Percentiles rank a stretch among this genome's conserved stretches.
These are phyloP conservation scores for Salvelinus namaycush DNA, from an alignment of 2,113 vertebrate species.

Conservation along the genomic window DNA sequence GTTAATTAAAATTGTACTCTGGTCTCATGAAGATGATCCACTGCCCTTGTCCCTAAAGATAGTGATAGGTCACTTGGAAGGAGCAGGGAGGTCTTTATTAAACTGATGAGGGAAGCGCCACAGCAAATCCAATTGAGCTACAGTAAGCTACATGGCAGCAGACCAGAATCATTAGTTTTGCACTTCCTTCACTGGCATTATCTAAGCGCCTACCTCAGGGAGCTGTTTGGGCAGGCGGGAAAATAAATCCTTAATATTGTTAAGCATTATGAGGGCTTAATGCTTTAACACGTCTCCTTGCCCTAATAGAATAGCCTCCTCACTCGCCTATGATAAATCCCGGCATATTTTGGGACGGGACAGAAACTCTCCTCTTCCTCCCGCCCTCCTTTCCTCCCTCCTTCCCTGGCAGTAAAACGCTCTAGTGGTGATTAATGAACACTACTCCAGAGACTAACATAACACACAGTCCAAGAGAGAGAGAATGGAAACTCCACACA, in stretches of 20 bases:
- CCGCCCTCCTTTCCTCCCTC: background rate
- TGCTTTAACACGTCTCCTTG: constrained; percentile 53
- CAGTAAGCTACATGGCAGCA: constrained; percentile 7
- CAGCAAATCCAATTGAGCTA: constrained; percentile 56
- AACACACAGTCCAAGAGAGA: background rate
- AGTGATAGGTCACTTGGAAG: background rate
- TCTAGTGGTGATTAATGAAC: background rate
- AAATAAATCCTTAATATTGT: constrained; percentile 67
- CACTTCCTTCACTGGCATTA: constrained; percentile 54
- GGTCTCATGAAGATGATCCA: background rate
- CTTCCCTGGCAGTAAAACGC: background rate
- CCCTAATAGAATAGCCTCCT: constrained; percentile 66
- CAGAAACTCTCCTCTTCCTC: background rate
- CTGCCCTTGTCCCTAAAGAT: background rate
- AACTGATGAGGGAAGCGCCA: constrained; percentile 62
- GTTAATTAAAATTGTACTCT: no score
- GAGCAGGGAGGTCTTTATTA: constrained; percentile 60
- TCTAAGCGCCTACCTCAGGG: constrained; percentile 56
- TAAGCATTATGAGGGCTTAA: constrained; percentile 68
- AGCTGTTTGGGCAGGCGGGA: constrained; percentile 54
- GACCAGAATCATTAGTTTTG: constrained; percentile 67
- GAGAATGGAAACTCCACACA: background rate
- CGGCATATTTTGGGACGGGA: constrained; percentile 41
- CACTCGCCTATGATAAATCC: constrained; percentile 47
- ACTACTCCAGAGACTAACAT: background rate